Base-by-base conservation (phyloP, 2,888 invertebrate genomes). In the Meta bourneti region DNA sequence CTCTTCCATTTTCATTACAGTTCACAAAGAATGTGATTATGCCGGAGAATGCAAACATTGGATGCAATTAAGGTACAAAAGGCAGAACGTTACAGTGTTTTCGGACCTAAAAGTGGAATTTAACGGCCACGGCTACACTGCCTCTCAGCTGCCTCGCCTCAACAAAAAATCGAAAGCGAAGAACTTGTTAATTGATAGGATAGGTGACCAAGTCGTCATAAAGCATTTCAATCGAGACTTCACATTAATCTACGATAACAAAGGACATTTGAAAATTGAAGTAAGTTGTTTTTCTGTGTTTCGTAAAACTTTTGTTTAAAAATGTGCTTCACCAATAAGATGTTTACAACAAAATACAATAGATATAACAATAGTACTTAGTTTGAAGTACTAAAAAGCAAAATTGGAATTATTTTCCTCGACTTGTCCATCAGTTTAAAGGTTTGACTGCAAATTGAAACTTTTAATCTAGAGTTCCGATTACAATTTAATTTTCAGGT, bases 201-300 rank as follows among this genome's bases (percentile, higher is more conserved):
- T 97, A 0, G 98, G 98, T 0, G 96, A 97, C 88, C 96, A 96
- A 0, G 95, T 97, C 0, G 95, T 97, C 1, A 96, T 97, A 92
- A 96, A 96, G 51, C 97, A 97, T 0, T 96, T 96, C 92, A 96
- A 96, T 87, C 97, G 97, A 94, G 97, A 97, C 86, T 97, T 97
- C 94, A 97, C 97, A 95, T 96, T 97, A 0, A 96, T 96, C 1
- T 97, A 97, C 95, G 97, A 96, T 82, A 89, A 80, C 6, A 96
- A 96, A 88, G 96, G 96, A 1, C 96, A 96, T 94, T 95, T 96
- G 0, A 97, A 97, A 95, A 96, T 98, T 93, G 97, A 97, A 93
- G 96, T 97, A 83, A 96, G 95, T 94, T 49, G 16, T 77, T 34
- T 34, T 34, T 34, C 34, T 34, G 4, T 34, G 34, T 34, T 34